A percentile compares a stretch with the other conserved stretches of the same genome.
Conservation (phyloP, 53 echinoderm and acorn worm genomes). For the Paelopatides confundens region DNA sequence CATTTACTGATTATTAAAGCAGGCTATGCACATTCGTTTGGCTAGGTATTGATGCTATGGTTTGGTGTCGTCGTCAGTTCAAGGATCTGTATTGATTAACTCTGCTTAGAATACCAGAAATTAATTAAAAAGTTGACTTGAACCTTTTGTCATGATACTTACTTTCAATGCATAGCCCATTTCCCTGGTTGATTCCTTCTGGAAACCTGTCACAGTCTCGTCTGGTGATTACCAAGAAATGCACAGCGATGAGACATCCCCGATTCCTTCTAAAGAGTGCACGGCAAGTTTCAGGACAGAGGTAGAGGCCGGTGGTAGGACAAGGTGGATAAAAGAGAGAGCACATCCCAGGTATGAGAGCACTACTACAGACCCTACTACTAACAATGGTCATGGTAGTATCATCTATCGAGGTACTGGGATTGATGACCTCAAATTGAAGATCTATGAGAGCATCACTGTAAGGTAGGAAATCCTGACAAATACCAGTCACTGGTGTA, state of each 20-base stretch:
- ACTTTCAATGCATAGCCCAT: slow-evolving; percentile 34
- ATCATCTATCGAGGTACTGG: not conserved
- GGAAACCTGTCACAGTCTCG: not conserved
- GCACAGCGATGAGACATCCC: not conserved
- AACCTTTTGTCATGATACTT: no score
- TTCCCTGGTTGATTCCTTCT: not conserved
- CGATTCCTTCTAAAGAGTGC: not conserved
- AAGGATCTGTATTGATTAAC: no score
- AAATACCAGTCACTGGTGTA: not conserved
- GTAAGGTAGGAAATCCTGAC: not conserved
- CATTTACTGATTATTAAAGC: no score
- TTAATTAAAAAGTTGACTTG: no score
- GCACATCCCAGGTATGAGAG: not conserved
- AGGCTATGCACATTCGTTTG: no score
- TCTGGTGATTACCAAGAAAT: slow-evolving; percentile 3
- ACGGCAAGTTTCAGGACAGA: slow-evolving; percentile 32
- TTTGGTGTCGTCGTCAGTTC: no score
- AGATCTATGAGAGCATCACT: not conserved
- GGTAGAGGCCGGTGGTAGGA: not conserved
- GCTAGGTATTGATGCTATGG: no score
- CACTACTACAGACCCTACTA: not conserved
- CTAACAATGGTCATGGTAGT: not conserved
- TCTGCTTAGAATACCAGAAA: no score
- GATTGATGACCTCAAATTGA: not conserved
- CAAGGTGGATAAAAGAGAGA: slow-evolving; percentile 18